Evolutionary conservation across 2,797 vertebrate genomes (phyloP), one percentile per base, ranked within the genome.

Genomic region (Alfaro cultratus): DNA sequence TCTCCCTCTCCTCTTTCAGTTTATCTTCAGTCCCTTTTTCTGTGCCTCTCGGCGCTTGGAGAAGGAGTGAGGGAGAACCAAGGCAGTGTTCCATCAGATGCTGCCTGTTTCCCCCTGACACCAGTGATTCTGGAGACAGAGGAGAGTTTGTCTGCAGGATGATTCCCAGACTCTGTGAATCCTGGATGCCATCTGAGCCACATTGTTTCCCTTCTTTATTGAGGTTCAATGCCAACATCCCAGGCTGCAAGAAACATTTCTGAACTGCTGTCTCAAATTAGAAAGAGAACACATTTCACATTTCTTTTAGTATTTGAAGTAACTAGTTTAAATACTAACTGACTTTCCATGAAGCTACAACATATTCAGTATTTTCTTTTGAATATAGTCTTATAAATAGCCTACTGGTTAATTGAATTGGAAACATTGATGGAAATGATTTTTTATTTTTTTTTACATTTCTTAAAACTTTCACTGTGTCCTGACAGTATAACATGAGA

Each of bases 11-110:
- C 73, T 91, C 92, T 93, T 86, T 85, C 90, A 85, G 74, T 85
- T 92, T 90, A 89, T 86, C 89, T 85, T 90, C 87, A 87, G 86
- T 86, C 87, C 84, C 72, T 78, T 82, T 78, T 85, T 78, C 73
- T 78, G 57, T 90, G 91, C 91, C 93, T 93, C 88, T 81, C 31
- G 84, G 91, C 75, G 3, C 83, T 86, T 45, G 87, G 86, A 85
- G 85, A 85, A 85, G 81, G 83, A 75, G 86, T 83, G 88, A 89
- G 82, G 83, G 88, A 89, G 91, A 90, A 85, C 78, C 91, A 51
- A 89, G 90, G 94, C 92, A 94, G 89, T 87, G 89, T 89, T 93
- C 92, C 91, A 91, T 94, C 94, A 94, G 91, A 93, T 90, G 91
- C 90, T 92, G 91, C 91, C 93, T 89, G 91, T 93, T 93, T 92